Conservation (phyloP, 2,888 invertebrate species). For the Chalcosyrphus nemorum region DNA sequence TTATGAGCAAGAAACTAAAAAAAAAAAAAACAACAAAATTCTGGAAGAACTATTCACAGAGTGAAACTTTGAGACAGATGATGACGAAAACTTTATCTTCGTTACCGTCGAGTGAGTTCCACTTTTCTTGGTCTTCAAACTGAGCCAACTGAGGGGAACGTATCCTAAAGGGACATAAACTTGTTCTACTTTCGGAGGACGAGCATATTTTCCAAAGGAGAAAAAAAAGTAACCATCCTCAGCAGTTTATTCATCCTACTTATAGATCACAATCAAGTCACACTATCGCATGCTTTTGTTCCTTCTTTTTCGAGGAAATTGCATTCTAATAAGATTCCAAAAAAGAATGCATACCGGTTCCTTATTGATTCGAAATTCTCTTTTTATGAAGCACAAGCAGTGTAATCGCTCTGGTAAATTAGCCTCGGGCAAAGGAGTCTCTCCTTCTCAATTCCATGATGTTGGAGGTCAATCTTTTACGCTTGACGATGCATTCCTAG, state of each 20-base stretch:
- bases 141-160: background rate
- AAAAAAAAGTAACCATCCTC: background rate
- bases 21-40: background rate
- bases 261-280: slow-evolving; percentile 13
- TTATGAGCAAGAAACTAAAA: background rate
- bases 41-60: background rate
- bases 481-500: slow-evolving; percentile 25
- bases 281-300: background rate
- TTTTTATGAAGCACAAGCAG: background rate
- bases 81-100: slow-evolving; percentile 7
- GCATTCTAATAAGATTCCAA: background rate
- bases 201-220: background rate
- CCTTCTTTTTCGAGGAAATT: background rate
- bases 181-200: background rate
- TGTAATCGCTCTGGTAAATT: background rate
- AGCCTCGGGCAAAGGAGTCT: background rate
- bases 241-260: background rate
- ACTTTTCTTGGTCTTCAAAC: background rate
- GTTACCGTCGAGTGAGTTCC: background rate
- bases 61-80: slow-evolving; percentile 3
- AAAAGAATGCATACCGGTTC: background rate
- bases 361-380: background rate
- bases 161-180: background rate
- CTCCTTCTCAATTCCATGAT: background rate
- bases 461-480: slow-evolving; percentile 3